Base-by-base conservation (phyloP, 2,797 vertebrate species). In the Aratinga solstitialis region DNA sequence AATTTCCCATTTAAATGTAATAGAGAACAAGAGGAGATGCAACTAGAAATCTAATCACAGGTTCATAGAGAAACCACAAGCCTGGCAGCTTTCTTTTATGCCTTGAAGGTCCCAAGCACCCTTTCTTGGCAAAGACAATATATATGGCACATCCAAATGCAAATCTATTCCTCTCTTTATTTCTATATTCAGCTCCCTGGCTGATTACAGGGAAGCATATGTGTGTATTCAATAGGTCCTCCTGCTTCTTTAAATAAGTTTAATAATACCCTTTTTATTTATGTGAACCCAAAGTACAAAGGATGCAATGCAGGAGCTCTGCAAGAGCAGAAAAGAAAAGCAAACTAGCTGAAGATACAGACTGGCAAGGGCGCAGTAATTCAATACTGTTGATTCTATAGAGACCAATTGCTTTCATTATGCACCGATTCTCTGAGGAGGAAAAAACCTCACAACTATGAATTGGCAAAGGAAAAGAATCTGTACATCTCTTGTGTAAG, bases 261-360 rank as follows among this genome's bases (percentile, higher is more conserved):
- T 94, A 96, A 97, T 96, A 95, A 96, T 96, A 89, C 89, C 90
- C 93, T 94, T 96, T 96, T 97, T 95, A 97, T 95, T 95, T 94
- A 94, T 65, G 90, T 72, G 95, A 94, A 68, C 56, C 77, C 56
- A 11, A 93, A 90, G 85, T 93, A 96, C 95, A 95, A 96, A 97
- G 71, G 87, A 94, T 93, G 88, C 91, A 72, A 74, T 30, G 78
- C 90, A 94, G 88, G 92, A 94, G 75, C 90, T 76, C 84, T 63
- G 56, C 87, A 27, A 94, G 58, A 92, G 79, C 82, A 87, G 86
- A 84, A 84, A 90, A 24, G 75, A 47, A 74, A 91, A 86, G 93
- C 68, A 24, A 94, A 86, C 63, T 90, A 71, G 83, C 93, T 85
- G 91, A 96, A 94, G 94, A 86, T 62, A 90, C 34, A 65, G 72